Percentiles rank a stretch among this genome's conserved stretches.
Conservation (phyloP, 1,140 invertebrate species). For the Anoplophora glabripennis region DNA sequence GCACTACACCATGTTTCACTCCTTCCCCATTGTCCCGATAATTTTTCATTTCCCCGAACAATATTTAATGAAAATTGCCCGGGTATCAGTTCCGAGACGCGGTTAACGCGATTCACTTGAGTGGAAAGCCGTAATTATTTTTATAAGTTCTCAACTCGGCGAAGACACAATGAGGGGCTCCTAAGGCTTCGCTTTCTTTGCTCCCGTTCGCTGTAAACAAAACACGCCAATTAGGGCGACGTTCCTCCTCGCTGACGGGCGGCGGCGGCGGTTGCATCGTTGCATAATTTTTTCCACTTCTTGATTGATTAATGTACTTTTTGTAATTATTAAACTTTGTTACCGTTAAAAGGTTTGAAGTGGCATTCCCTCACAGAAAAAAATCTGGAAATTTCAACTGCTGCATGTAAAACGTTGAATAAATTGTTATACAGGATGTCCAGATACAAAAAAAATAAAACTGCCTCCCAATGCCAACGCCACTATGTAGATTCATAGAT, state of each 20-base stretch:
- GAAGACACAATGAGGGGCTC: background rate
- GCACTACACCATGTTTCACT: constrained; percentile 33
- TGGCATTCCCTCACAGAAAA: too few relatives aligned
- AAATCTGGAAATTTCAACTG: too few relatives aligned
- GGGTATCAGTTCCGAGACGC: background rate
- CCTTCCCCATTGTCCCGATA: constrained; percentile 32
- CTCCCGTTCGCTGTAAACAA: background rate
- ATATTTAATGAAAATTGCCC: constrained; percentile 35
- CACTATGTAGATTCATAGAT: too few relatives aligned
- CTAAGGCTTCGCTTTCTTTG: too few relatives aligned
- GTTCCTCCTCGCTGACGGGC: background rate
- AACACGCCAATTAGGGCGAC: background rate
- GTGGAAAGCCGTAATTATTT: constrained; percentile 36
- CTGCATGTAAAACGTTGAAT: too few relatives aligned
- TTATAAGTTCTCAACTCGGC: constrained; percentile 24
- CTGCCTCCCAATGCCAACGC: too few relatives aligned
- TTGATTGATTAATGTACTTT: too few relatives aligned
- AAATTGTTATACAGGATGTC: too few relatives aligned
- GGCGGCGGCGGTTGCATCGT: background rate
- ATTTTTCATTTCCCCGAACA: constrained; percentile 39
- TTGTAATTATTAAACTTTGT: too few relatives aligned
- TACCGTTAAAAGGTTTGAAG: too few relatives aligned
- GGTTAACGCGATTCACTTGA: constrained; percentile 26
- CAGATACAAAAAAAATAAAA: too few relatives aligned
- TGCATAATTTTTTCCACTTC: too few relatives aligned